A percentile compares a stretch with the other conserved stretches of the same genome.
phyloP scores from a whole-genome alignment of 2,113 vertebrate genomes.

The Anguilla japonica region DNA sequence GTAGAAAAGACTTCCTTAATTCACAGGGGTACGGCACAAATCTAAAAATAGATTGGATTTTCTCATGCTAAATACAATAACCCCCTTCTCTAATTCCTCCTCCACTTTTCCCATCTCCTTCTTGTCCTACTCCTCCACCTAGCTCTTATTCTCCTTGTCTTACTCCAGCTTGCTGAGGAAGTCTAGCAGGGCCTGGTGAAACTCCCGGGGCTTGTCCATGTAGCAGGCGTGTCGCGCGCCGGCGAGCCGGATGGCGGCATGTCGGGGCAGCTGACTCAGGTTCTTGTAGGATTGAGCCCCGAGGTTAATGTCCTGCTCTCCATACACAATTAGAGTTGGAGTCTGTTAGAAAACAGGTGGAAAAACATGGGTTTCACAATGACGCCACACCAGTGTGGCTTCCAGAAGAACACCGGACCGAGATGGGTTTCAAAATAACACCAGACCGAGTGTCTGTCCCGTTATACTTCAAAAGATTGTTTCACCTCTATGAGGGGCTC shows the following conservation, averaged over 20 bases:
- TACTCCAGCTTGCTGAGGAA: constrained; percentile 79
- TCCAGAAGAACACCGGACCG: too few species aligned
- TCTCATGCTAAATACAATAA: not conserved
- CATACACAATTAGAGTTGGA: constrained; percentile 85
- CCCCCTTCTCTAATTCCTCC: not conserved
- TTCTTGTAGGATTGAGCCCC: constrained; percentile 85
- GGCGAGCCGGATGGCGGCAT: constrained; percentile 70
- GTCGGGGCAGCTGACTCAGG: constrained; percentile 80
- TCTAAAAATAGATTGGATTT: not conserved
- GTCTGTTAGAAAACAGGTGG: constrained; percentile 68
- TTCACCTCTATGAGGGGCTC: too few species aligned
- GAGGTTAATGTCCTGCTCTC: constrained; percentile 79
- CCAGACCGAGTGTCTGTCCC: too few species aligned
- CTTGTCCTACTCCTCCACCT: not conserved
- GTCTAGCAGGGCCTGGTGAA: constrained; percentile 81
- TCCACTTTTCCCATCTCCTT: not conserved
- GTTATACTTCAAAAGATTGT: too few species aligned
- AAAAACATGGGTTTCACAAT: not conserved
- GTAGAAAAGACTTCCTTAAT: not conserved
- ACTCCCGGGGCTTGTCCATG: constrained; percentile 85
- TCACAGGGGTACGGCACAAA: not conserved
- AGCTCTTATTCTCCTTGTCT: constrained; percentile 12
- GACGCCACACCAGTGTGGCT: not conserved
- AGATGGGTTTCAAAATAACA: too few species aligned
- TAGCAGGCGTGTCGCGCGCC: constrained; percentile 89